Conservation (phyloP, 2,113 vertebrate genomes). For the Prionailurus bengalensis region DNA sequence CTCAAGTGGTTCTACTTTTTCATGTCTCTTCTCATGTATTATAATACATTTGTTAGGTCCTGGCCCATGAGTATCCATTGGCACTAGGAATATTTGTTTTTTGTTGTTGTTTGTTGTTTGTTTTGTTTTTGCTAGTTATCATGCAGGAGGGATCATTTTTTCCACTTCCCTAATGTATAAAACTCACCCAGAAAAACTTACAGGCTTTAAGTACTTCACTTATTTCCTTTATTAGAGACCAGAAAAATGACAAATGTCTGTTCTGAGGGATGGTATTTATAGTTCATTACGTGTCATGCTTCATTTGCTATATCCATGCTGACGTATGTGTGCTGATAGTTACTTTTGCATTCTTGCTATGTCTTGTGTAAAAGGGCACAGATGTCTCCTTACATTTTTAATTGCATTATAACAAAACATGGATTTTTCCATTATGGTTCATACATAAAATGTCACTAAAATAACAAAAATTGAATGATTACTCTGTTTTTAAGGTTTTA, state of each 20-base stretch:
- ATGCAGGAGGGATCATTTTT: not conserved
- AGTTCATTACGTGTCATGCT: not conserved
- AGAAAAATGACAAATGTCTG: conserved; percentile 16
- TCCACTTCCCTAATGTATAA: not conserved
- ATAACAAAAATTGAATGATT: conserved; percentile 8
- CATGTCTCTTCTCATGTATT: not conserved
- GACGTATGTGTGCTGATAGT: conserved; percentile 21
- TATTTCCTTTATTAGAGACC: conserved; percentile 3
- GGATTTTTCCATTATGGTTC: conserved; percentile 45
- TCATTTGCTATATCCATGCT: conserved; percentile 34
- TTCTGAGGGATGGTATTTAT: conserved; percentile 33
- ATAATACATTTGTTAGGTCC: not conserved
- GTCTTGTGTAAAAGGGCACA: conserved; percentile 34
- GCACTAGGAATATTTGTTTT: not conserved
- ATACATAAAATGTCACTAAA: conserved; percentile 44
- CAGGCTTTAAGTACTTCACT: not conserved
- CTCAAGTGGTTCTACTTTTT: not conserved
- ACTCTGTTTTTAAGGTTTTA: conserved; percentile 55
- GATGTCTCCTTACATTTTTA: conserved; percentile 35
- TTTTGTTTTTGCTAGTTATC: not conserved
- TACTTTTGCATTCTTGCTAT: not conserved
- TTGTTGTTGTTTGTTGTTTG: not conserved
- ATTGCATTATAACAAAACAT: conserved; percentile 40
- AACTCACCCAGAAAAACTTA: conserved; percentile 11
- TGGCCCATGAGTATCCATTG: not conserved